Evolutionary conservation across 1,140 invertebrate species (phyloP).

Genomic region (Apis laboriosa): DNA sequence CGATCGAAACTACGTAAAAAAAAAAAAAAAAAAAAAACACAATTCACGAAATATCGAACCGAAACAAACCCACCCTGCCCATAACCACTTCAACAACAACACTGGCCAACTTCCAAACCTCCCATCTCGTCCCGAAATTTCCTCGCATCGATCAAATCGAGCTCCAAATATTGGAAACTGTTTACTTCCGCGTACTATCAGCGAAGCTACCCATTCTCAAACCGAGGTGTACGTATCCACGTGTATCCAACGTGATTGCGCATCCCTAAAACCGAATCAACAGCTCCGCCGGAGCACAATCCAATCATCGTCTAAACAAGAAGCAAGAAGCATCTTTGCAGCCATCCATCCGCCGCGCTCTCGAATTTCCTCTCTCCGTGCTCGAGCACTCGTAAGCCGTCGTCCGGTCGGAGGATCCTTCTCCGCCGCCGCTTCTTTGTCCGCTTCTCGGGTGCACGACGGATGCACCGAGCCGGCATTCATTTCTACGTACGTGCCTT

Average conservation of each 20-base stretch:
- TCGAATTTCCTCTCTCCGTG: conserved; percentile 5
- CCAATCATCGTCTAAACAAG: background rate
- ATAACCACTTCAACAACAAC: no score
- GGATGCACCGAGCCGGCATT: conserved; percentile 56
- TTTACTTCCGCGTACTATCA: background rate
- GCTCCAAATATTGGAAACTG: no score
- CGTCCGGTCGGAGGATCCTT: conserved; percentile 56
- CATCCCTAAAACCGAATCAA: background rate
- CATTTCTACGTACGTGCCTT: conserved; percentile 56
- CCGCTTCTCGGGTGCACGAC: conserved; percentile 37
- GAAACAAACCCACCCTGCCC: no score
- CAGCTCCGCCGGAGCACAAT: background rate
- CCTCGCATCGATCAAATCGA: no score
- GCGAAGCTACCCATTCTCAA: background rate
- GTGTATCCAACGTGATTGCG: background rate
- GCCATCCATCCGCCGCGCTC: background rate
- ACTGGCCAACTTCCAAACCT: no score
- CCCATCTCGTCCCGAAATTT: no score
- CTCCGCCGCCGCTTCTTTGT: conserved; percentile 36
- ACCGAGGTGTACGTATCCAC: background rate
- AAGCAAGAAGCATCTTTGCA: background rate
- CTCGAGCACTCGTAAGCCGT: conserved; percentile 36
- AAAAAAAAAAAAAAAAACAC: no score
- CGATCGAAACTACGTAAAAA: no score
- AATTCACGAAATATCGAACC: no score